Percentiles rank a stretch among this genome's conserved stretches.
Evolutionary conservation across 1,140 invertebrate species (phyloP).

Genomic region (Diorhabda elongata): DNA sequence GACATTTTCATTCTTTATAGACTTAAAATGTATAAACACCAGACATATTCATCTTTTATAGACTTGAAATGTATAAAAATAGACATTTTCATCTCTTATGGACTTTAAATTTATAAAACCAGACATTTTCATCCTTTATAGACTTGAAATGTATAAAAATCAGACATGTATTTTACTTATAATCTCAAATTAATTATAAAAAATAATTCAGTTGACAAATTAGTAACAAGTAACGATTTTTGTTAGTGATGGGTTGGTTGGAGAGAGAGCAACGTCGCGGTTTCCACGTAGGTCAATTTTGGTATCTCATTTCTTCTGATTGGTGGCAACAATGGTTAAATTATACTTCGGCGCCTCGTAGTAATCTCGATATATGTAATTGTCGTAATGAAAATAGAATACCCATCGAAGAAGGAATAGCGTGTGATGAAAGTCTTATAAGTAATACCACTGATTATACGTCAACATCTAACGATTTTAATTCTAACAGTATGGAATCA

Average conservation of each 20-base stretch:
- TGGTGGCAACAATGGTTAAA: conserved; percentile 81
- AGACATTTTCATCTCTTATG: too few species aligned
- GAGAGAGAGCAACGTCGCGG: conserved; percentile 69
- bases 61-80: too few species aligned
- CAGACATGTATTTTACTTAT: too few species aligned
- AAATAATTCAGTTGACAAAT: too few species aligned
- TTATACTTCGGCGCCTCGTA: conserved; percentile 56
- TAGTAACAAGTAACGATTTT: not conserved
- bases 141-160: too few species aligned
- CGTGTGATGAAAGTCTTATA: conserved; percentile 62
- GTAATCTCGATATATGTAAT: conserved; percentile 41
- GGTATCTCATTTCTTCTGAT: conserved; percentile 77
- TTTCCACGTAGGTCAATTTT: conserved; percentile 74
- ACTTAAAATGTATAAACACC: too few species aligned
- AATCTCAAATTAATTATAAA: too few species aligned
- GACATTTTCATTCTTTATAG: too few species aligned
- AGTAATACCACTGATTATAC: conserved; percentile 55
- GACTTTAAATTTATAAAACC: too few species aligned
- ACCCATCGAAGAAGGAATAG: conserved; percentile 55
- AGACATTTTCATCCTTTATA: too few species aligned
- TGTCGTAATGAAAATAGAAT: conserved; percentile 38
- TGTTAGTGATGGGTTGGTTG: conserved; percentile 70
- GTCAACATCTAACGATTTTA: conserved; percentile 41
- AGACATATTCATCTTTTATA: too few species aligned
- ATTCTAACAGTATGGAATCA: conserved; percentile 51